A percentile compares a stretch with the other conserved stretches of the same genome.
Evolutionary conservation across 2,888 invertebrate species (phyloP).

Genomic region (Polydrusus tereticollis): DNA sequence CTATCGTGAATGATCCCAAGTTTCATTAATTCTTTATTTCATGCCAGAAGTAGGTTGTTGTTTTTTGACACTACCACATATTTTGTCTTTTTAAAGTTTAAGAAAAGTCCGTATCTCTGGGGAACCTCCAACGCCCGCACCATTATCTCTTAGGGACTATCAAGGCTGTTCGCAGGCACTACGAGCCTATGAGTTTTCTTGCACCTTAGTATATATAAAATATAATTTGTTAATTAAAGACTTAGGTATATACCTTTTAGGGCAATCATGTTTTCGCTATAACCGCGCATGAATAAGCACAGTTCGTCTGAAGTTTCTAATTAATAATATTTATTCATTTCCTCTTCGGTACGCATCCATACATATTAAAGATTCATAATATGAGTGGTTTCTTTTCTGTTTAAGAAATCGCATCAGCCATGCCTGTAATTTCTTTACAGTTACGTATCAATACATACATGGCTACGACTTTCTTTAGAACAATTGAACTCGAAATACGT

Average conservation of each 20-base stretch:
- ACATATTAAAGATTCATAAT: constrained; percentile 42
- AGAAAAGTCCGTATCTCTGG: no score
- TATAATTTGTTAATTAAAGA: no score
- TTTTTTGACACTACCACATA: no score
- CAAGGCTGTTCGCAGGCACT: no score
- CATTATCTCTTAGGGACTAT: no score
- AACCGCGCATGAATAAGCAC: constrained; percentile 16
- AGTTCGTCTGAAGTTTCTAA: constrained; percentile 33
- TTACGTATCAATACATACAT: constrained; percentile 33
- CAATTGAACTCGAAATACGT: constrained; percentile 37
- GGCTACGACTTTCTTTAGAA: constrained; percentile 32
- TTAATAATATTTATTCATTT: constrained; percentile 43
- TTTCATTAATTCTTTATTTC: no score
- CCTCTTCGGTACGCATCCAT: constrained; percentile 39
- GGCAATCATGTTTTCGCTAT: constrained; percentile 8
- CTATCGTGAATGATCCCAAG: no score
- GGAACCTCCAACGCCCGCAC: no score
- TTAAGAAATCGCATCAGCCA: constrained; percentile 40
- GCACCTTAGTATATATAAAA: no score
- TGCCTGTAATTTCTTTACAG: constrained; percentile 30
- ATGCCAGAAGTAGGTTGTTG: no score
- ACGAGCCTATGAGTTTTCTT: no score
- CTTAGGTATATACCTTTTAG: background rate
- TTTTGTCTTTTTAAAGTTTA: no score
- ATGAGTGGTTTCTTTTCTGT: constrained; percentile 42